Percentiles rank a stretch among this genome's conserved stretches.
These are phyloP conservation scores for Anoplophora glabripennis DNA, from an alignment of 1,140 invertebrate genomes.

Conservation along the genomic window DNA sequence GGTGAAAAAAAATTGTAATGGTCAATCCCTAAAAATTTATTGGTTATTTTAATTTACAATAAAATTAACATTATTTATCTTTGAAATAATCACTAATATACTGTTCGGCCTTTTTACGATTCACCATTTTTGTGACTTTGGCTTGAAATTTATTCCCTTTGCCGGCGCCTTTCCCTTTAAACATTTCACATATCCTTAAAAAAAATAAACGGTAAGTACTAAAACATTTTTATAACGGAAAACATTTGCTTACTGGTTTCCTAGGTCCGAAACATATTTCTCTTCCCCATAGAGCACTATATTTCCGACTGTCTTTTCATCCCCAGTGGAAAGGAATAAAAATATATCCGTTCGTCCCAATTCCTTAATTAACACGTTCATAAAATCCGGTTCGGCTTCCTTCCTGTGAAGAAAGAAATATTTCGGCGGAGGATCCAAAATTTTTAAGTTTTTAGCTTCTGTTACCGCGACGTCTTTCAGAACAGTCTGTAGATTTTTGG, in stretches of 20 bases:
- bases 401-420: conserved; percentile 63
- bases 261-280: conserved; percentile 50
- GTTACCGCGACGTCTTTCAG: conserved; percentile 64
- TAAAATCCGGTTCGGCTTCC: conserved; percentile 72
- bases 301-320: conserved; percentile 64
- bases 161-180: conserved; percentile 63
- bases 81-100: conserved; percentile 47
- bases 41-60: too few relatives aligned
- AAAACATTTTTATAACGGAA: conserved; percentile 3
- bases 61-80: neutral
- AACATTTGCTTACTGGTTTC: conserved; percentile 49
- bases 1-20: too few relatives aligned
- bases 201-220: conserved; percentile 23
- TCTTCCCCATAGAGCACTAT: conserved; percentile 61
- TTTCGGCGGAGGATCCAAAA: conserved; percentile 51
- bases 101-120: conserved; percentile 49
- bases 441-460: conserved; percentile 62
- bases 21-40: too few relatives aligned
- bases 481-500: conserved; percentile 62
- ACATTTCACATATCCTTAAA: conserved; percentile 55
- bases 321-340: conserved; percentile 66
- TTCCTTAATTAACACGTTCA: conserved; percentile 62
- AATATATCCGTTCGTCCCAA: conserved; percentile 58
- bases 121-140: conserved; percentile 57
- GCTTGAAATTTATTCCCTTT: conserved; percentile 59